Conservation (phyloP, 2,888 invertebrate species). For the Hemaris fuciformis region DNA sequence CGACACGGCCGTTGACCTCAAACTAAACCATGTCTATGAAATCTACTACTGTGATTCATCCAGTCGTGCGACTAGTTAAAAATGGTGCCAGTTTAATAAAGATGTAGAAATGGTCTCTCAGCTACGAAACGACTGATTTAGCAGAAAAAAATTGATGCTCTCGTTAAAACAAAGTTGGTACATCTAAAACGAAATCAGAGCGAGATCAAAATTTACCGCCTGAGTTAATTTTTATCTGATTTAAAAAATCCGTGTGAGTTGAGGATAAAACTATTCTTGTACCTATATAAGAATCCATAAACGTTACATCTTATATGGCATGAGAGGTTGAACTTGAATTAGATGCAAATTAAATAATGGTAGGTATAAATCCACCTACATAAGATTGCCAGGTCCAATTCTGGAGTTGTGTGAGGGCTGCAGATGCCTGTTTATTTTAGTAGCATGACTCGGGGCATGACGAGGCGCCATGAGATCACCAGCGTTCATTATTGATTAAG, state of each 20-base stretch:
- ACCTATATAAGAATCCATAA: background rate
- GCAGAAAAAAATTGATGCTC: background rate
- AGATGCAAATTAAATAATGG: conserved; percentile 13
- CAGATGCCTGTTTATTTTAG: conserved; percentile 59
- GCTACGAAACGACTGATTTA: too few relatives aligned
- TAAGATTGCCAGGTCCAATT: conserved; percentile 40
- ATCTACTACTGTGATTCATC: conserved; percentile 28
- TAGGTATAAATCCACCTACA: conserved; percentile 16
- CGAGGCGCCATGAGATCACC: conserved; percentile 73
- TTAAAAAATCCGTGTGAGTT: background rate
- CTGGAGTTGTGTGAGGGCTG: conserved; percentile 52
- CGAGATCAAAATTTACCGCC: background rate
- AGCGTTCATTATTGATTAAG: conserved; percentile 45
- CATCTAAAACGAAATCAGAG: background rate
- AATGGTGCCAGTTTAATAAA: too few relatives aligned
- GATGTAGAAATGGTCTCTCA: too few relatives aligned
- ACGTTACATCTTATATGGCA: background rate
- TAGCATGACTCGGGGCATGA: conserved; percentile 65
- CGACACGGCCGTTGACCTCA: conserved; percentile 37
- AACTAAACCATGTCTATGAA: conserved; percentile 29
- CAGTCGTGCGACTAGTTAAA: conserved; percentile 19
- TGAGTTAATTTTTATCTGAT: background rate
- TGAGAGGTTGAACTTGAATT: background rate
- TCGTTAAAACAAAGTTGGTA: background rate
- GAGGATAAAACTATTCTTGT: background rate